Evolutionary conservation across 2,797 vertebrate species (phyloP).

Genomic region (Arrhamphus sclerolepis): DNA sequence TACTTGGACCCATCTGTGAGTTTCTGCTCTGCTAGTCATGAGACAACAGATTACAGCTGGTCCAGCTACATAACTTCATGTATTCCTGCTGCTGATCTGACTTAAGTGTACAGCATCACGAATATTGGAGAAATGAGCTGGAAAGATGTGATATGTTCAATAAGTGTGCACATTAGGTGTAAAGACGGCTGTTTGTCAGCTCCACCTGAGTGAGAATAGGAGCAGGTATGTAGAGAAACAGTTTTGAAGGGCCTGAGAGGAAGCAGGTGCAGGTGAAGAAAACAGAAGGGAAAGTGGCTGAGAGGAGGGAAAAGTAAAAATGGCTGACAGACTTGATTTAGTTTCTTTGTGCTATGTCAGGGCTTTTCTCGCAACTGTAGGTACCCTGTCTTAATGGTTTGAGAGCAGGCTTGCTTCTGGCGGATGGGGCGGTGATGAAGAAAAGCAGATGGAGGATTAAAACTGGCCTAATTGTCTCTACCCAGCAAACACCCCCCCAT

Average conservation of each 20-base stretch:
- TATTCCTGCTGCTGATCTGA: conserved; percentile 30
- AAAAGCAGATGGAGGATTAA: conserved; percentile 79
- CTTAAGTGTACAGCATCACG: conserved; percentile 33
- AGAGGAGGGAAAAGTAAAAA: conserved; percentile 53
- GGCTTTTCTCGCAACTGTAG: conserved; percentile 52
- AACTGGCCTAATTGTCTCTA: conserved; percentile 76
- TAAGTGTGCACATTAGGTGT: conserved; percentile 12
- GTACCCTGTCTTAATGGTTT: conserved; percentile 39
- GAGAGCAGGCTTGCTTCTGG: conserved; percentile 49
- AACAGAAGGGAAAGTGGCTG: conserved; percentile 4
- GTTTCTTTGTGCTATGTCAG: conserved; percentile 52
- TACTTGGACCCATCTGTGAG: conserved; percentile 47
- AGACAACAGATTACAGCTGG: conserved; percentile 53
- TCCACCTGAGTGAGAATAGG: conserved; percentile 21
- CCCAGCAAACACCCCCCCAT: conserved; percentile 64
- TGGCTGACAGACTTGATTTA: conserved; percentile 50
- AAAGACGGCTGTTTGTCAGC: conserved; percentile 8
- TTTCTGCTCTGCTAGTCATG: conserved; percentile 54
- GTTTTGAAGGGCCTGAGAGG: conserved; percentile 10
- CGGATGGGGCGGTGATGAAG: conserved; percentile 41
- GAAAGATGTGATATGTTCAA: conserved; percentile 24
- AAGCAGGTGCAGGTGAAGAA: conserved; percentile 37
- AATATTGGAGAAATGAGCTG: conserved; percentile 23
- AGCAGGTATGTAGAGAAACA: conserved; percentile 14
- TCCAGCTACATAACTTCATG: conserved; percentile 31